phyloP scores from a whole-genome alignment of 2,888 invertebrate genomes.

The Biston betularia region DNA sequence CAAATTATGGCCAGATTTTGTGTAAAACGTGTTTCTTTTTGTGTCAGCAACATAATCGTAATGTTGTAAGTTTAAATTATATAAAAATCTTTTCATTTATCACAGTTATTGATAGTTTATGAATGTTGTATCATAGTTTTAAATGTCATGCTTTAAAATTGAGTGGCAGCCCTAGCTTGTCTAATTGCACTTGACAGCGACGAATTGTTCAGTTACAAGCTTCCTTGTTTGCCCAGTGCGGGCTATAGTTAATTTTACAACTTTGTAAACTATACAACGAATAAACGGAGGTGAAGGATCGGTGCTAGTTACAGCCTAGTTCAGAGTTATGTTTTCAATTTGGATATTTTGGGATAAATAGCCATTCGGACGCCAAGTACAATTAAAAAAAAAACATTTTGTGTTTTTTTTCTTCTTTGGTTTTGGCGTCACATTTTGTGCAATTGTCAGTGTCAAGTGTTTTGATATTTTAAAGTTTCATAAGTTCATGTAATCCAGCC shows the following conservation, averaged over 20 bases:
- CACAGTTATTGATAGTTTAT: not conserved
- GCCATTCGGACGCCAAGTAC: no score
- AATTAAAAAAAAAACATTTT: no score
- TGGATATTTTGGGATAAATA: no score
- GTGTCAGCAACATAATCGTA: no score
- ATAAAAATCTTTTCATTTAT: not conserved
- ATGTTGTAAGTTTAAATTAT: not conserved
- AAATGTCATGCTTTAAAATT: not conserved
- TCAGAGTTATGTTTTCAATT: constrained; percentile 6
- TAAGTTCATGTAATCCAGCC: no score
- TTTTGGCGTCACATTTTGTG: no score
- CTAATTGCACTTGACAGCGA: constrained; percentile 70
- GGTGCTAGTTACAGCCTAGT: constrained; percentile 45
- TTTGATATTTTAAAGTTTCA: no score
- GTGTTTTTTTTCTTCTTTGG: no score
- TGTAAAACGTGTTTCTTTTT: no score
- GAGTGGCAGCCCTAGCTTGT: constrained; percentile 38
- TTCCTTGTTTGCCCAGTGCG: constrained; percentile 68
- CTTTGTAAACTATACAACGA: constrained; percentile 51
- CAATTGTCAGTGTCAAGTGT: no score
- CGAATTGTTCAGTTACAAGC: constrained; percentile 65
- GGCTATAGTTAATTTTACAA: constrained; percentile 53
- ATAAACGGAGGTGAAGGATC: constrained; percentile 48
- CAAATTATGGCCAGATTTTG: no score
- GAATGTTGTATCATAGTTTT: no score